These are phyloP conservation scores for Melipona bicolor DNA, from an alignment of 2,888 invertebrate genomes.

Conservation along the genomic window DNA sequence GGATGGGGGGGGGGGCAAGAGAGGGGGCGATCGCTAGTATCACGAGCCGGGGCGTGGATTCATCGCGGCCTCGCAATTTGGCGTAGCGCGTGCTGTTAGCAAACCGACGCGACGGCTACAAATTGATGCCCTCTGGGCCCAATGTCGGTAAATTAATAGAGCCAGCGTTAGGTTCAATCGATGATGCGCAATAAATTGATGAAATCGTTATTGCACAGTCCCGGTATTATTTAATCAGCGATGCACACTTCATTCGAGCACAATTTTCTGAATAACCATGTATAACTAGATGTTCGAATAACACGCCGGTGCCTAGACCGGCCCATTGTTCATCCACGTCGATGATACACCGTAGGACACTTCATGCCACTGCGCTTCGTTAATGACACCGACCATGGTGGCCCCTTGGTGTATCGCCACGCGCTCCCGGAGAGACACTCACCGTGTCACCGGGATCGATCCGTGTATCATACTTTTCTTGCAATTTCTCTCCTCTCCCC, in stretches of 20 bases:
- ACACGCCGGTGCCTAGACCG: constrained; percentile 22
- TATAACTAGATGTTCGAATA: constrained; percentile 63
- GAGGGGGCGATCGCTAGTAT: constrained; percentile 26
- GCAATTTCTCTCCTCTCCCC: not conserved
- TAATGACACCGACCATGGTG: constrained; percentile 49
- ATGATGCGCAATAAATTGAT: constrained; percentile 71
- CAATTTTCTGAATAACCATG: constrained; percentile 56
- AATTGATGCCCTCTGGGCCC: constrained; percentile 73
- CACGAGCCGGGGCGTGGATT: constrained; percentile 55
- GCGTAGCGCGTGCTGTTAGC: constrained; percentile 59
- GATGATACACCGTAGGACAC: constrained; percentile 48
- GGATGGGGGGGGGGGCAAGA: not conserved
- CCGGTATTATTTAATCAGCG: constrained; percentile 65
- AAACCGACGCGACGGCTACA: constrained; percentile 70
- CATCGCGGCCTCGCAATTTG: constrained; percentile 60
- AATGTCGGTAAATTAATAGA: constrained; percentile 70
- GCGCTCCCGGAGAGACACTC: not conserved
- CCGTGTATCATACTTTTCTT: constrained; percentile 18
- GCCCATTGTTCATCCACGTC: constrained; percentile 58
- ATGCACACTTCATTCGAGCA: constrained; percentile 59
- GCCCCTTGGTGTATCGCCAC: constrained; percentile 8
- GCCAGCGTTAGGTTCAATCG: constrained; percentile 67
- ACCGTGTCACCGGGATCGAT: not conserved
- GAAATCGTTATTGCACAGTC: constrained; percentile 69
- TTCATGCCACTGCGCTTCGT: constrained; percentile 44